Evolutionary conservation across 2,888 invertebrate species (phyloP), one percentile per base, ranked within the genome.

Genomic region (Sinotaia quadrata): DNA sequence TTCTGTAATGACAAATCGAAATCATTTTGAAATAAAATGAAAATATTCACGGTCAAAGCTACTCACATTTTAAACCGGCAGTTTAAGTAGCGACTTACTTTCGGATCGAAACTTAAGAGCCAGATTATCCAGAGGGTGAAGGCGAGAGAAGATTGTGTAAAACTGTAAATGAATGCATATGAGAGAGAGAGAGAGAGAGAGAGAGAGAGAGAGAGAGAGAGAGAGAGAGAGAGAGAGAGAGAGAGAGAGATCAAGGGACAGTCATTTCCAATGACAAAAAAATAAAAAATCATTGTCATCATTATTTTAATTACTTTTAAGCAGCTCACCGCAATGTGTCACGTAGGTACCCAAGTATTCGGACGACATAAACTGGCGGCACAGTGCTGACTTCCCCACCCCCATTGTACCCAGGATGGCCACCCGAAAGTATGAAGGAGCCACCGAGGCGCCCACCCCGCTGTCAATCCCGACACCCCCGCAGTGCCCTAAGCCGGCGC

Each of bases 271-370:
- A 7, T 10, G 31, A 54, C 29, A 12, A 31, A 29, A n/a, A 18
- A 12, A 15, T 7, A 47, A 47, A 18, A 5, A 8, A 15, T 3
- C n/a, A 0, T 2, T 47, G 47, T n/a, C n/a, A n/a, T n/a, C n/a
- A n/a, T n/a, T n/a, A n/a, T n/a, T n/a, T n/a, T n/a, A n/a, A n/a
- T n/a, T n/a, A n/a, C n/a, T n/a, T n/a, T n/a, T n/a, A n/a, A n/a
- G n/a, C n/a, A 47, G 18, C 60, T 56, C 65, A 33, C 56, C 65
- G 10, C 44, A 44, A 59, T 27, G 34, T 54, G 63, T 68, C 36
- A 67, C 66, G 56, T 72, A 72, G 2, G 72, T 72, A 21, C 72
- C 72, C 69, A 72, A 51, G 44, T 72, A 72, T 34, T 72, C 72
- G 1, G 72, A 72, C 41, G 69, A 69, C 60, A 69, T 63, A 51